Base-by-base conservation (phyloP, 2,888 invertebrate species). In the Scaptomyza caliginosa region DNA sequence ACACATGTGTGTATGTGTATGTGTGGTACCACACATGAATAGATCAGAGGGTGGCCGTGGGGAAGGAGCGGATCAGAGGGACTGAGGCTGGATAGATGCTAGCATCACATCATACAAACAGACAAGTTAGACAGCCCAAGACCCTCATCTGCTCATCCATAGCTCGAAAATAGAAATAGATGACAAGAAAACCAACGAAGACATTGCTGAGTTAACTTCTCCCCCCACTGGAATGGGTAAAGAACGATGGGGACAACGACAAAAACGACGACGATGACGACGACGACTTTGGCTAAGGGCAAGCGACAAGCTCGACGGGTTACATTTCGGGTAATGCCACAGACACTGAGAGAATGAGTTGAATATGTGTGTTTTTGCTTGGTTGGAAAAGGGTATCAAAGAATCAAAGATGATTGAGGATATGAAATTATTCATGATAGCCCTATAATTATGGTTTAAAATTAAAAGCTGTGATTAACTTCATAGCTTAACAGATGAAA, bases 121-220 rank as follows among this genome's bases (percentile, higher is more conserved):
- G 81, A 86, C 87, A 82, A 79, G 81, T 84, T 86, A 82, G 81
- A 82, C 87, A 82, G 87, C 81, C 67, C 87, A 84, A 77, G 85
- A 82, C 81, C 81, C 87, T 82, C 81, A 86, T 82, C 81, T 77
- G 85, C 72, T 74, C 85, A 82, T 65, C 81, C 81, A 86, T 84
- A 51, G 78, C 81, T 81, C 67, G 82, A 81, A 82, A 82, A 82
- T 82, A 82, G 81, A 82, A 82, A 82, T 82, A 82, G 81, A 86
- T 86, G 81, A 86, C 87, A 82, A 84, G 85, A 84, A 82, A 81
- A 81, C 85, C 81, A 67, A 80, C 86, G 84, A 86, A 75, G 75
- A 77, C 75, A 77, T 77, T 65, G 67, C 56, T 26, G 58, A 49
- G 58, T 43, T 52, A 70, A 49, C 49, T 51, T 39, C 52, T 42